phyloP scores from a whole-genome alignment of 2,888 invertebrate species.

The Heteropelma amictum region DNA sequence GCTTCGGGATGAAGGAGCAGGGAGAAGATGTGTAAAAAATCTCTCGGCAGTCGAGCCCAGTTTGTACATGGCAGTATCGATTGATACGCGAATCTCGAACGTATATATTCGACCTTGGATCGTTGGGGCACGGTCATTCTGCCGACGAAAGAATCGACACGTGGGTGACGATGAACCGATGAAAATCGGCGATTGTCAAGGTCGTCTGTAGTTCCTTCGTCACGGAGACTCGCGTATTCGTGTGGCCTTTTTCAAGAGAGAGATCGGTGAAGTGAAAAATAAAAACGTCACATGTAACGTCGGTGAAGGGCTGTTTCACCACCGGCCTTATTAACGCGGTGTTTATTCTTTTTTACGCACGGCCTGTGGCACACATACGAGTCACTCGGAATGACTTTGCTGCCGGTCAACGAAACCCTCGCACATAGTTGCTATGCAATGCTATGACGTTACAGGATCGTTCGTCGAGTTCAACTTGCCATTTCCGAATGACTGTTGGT shows the following conservation, averaged over 20 bases:
- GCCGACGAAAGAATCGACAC: constrained; percentile 35
- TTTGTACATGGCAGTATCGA: no score
- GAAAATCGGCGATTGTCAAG: constrained; percentile 57
- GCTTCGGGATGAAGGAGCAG: no score
- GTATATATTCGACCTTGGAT: constrained; percentile 45
- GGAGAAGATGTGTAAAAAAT: no score
- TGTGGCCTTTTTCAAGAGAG: constrained; percentile 15
- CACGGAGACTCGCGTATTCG: constrained; percentile 9
- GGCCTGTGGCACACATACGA: constrained; percentile 61
- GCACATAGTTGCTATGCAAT: constrained; percentile 73
- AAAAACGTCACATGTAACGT: constrained; percentile 44
- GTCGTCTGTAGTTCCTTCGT: constrained; percentile 50
- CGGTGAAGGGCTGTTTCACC: constrained; percentile 50
- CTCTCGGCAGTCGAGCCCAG: no score
- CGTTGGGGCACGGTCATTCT: constrained; percentile 37
- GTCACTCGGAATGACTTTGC: constrained; percentile 68
- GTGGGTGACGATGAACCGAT: constrained; percentile 55
- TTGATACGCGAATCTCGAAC: no score
- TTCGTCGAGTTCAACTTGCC: constrained; percentile 72
- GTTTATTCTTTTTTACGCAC: constrained; percentile 22
- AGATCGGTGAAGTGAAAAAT: background rate
- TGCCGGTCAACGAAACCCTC: constrained; percentile 69
- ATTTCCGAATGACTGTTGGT: constrained; percentile 60
- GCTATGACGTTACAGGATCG: constrained; percentile 71
- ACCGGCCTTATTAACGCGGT: constrained; percentile 40